These are phyloP conservation scores for Salarias fasciatus DNA, from an alignment of 2,797 vertebrate species.

Conservation along the genomic window DNA sequence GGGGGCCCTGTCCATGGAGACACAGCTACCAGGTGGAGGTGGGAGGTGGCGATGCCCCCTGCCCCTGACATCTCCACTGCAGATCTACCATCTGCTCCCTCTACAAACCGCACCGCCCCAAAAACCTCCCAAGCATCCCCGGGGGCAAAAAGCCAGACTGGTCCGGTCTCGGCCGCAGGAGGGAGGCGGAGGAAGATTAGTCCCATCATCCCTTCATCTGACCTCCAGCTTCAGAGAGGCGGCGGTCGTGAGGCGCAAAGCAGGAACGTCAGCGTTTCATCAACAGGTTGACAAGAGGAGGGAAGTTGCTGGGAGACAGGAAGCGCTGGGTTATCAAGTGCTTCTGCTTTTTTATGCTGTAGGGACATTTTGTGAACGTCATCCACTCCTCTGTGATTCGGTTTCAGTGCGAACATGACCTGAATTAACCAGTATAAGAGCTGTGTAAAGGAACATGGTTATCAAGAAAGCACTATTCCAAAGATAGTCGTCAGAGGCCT, in stretches of 20 bases:
- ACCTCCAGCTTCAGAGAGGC: slow-evolving; percentile 18
- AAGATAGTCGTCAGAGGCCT: too few species aligned
- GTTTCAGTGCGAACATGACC: too few species aligned
- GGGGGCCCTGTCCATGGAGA: slow-evolving; percentile 10
- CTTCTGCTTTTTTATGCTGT: too few species aligned
- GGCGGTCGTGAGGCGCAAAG: slow-evolving; percentile 30
- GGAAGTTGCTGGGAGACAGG: slow-evolving; percentile 49
- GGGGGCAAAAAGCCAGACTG: slow-evolving; percentile 42
- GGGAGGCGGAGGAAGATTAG: slow-evolving; percentile 50
- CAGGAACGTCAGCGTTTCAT: slow-evolving; percentile 38
- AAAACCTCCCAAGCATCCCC: slow-evolving; percentile 12
- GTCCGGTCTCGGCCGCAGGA: slow-evolving; percentile 64
- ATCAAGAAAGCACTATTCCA: too few species aligned
- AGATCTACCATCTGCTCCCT: slow-evolving; percentile 84
- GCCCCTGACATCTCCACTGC: slow-evolving; percentile 64
- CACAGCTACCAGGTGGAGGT: slow-evolving; percentile 79
- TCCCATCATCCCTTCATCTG: slow-evolving; percentile 46
- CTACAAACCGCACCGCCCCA: slow-evolving; percentile 49
- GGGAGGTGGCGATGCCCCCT: slow-evolving; percentile 59
- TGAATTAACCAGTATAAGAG: too few species aligned
- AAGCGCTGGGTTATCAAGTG: slow-evolving; percentile 30
- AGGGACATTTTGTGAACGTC: slow-evolving; percentile 9
- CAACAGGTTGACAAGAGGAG: slow-evolving; percentile 5
- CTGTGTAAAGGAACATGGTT: too few species aligned
- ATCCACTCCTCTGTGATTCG: not conserved